phyloP scores from a whole-genome alignment of 1,140 invertebrate genomes.

The Panonychus citri region DNA sequence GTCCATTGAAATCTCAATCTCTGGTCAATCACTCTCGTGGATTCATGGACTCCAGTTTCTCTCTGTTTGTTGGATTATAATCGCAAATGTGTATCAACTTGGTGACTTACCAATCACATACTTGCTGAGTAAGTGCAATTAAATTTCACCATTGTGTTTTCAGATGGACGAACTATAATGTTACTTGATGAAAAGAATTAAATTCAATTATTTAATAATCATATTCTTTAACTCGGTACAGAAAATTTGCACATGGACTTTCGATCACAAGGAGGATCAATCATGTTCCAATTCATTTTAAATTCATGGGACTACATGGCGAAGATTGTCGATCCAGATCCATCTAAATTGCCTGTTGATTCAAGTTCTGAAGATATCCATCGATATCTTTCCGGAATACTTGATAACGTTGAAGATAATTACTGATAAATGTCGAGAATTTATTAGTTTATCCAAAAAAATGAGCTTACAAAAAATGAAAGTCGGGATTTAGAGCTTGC shows the following conservation, averaged over 20 bases:
- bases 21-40: background rate
- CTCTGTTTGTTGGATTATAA: constrained; percentile 2
- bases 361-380: too few relatives aligned
- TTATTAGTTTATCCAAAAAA: too few relatives aligned
- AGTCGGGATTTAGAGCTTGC: too few relatives aligned
- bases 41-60: constrained; percentile 5
- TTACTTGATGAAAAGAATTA: background rate
- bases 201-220: background rate
- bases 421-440: too few relatives aligned
- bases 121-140: constrained; percentile 1
- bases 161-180: background rate
- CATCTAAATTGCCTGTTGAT: too few relatives aligned
- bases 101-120: constrained; percentile 2
- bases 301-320: background rate
- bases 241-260: constrained; percentile 1
- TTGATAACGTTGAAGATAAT: too few relatives aligned
- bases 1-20: background rate
- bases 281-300: background rate
- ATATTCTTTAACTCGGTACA: background rate
- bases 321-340: too few relatives aligned
- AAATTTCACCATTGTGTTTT: background rate
- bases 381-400: too few relatives aligned
- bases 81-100: constrained; percentile 6
- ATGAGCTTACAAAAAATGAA: too few relatives aligned
- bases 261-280: background rate